A percentile compares a stretch with the other conserved stretches of the same genome.
These are phyloP conservation scores for Tupaia chinensis DNA, from an alignment of 2,113 vertebrate species.

Conservation along the genomic window DNA sequence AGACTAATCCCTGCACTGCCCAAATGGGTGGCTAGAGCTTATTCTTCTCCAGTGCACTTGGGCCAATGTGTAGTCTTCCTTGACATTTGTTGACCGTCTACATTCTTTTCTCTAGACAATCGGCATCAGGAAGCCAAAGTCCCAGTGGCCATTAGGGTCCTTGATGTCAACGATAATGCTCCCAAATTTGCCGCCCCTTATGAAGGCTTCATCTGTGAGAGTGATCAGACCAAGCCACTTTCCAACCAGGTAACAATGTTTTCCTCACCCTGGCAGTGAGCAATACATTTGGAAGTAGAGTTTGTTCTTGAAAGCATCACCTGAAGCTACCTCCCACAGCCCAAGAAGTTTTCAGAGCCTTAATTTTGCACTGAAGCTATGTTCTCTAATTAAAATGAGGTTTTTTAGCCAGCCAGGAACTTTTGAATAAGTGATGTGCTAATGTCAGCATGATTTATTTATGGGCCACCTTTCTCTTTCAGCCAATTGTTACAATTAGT, in stretches of 20 bases:
- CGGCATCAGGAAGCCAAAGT: conserved; percentile 96
- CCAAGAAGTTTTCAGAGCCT: neutral
- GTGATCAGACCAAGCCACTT: conserved; percentile 92
- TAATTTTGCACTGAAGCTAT: neutral
- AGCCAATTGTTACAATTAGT: conserved; percentile 93
- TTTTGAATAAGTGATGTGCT: conserved; percentile 50
- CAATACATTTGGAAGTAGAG: neutral
- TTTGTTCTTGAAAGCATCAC: neutral
- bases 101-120: conserved; percentile 89
- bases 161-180: conserved; percentile 95
- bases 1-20: neutral
- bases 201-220: conserved; percentile 96
- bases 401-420: neutral
- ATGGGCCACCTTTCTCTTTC: conserved; percentile 84
- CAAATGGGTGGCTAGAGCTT: neutral
- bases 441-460: conserved; percentile 75
- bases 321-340: neutral
- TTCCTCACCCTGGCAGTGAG: neutral
- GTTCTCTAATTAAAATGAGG: conserved; percentile 28
- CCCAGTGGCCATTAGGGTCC: conserved; percentile 94
- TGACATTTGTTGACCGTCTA: neutral
- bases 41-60: neutral
- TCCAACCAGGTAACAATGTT: conserved; percentile 90
- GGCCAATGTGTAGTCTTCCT: neutral
- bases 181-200: conserved; percentile 95